phyloP scores from a whole-genome alignment of 2,113 vertebrate genomes.

The Toxotes chatareus region DNA sequence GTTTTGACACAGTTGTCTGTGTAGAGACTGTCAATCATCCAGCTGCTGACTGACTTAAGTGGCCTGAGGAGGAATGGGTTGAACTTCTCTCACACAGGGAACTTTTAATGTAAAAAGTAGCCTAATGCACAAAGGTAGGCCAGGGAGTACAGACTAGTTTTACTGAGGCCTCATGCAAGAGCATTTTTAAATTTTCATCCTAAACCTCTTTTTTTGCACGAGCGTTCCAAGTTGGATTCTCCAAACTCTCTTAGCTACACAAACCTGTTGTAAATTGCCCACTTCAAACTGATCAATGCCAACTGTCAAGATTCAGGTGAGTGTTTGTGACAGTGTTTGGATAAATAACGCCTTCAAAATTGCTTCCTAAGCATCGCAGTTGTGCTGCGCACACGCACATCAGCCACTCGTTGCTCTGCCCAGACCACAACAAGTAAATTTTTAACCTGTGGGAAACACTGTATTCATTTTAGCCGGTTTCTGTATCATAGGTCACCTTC shows the following conservation, averaged over 20 bases:
- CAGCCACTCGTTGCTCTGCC: too few species aligned
- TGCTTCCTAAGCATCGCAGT: too few species aligned
- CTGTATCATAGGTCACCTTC: not conserved
- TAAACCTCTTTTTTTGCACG: not conserved
- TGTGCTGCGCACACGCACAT: not conserved
- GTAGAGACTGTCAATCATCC: conserved; percentile 16
- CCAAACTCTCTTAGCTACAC: not conserved
- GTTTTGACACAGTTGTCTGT: not conserved
- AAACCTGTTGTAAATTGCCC: not conserved
- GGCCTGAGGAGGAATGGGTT: not conserved
- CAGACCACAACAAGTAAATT: too few species aligned
- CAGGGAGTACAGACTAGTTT: conserved; percentile 24
- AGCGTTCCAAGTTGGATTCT: not conserved
- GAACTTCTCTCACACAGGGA: conserved; percentile 19
- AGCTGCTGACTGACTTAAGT: conserved; percentile 23
- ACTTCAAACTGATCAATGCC: not conserved
- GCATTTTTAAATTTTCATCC: not conserved
- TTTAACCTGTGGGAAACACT: too few species aligned
- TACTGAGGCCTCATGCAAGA: conserved; percentile 37
- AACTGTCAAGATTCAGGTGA: not conserved
- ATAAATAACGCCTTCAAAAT: not conserved
- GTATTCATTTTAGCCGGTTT: too few species aligned
- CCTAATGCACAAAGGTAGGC: conserved; percentile 22
- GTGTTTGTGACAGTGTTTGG: not conserved
- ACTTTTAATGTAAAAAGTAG: conserved; percentile 30